These are phyloP conservation scores for Terebella lapidaria DNA, from an alignment of 2,888 invertebrate genomes.

Conservation along the genomic window DNA sequence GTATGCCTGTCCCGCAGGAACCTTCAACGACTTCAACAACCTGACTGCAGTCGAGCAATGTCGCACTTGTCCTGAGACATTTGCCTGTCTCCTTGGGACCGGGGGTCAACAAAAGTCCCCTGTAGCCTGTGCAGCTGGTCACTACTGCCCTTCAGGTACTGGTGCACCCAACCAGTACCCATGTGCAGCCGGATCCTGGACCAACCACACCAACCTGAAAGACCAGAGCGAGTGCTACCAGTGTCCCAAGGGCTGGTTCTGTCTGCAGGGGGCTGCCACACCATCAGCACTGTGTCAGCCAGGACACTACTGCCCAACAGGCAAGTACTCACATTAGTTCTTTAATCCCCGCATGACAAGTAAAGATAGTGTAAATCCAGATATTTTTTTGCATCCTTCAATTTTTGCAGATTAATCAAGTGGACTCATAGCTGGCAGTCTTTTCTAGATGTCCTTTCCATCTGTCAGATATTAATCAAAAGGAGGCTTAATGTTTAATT, in stretches of 20 bases:
- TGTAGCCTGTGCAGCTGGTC: constrained; percentile 39
- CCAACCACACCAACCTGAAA: constrained; percentile 42
- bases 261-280: constrained; percentile 36
- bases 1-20: constrained; percentile 45
- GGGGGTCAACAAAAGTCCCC: constrained; percentile 46
- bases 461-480: too few relatives aligned
- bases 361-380: too few relatives aligned
- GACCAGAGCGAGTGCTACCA: constrained; percentile 36
- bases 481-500: too few relatives aligned
- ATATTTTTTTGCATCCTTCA: too few relatives aligned
- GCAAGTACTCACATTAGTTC: constrained; percentile 4
- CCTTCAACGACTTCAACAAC: constrained; percentile 41
- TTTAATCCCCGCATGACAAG: too few relatives aligned
- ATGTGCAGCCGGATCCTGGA: constrained; percentile 46
- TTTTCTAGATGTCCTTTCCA: neutral
- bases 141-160: constrained; percentile 45
- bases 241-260: constrained; percentile 44
- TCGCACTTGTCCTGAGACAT: constrained; percentile 31
- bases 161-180: constrained; percentile 36
- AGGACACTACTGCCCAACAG: constrained; percentile 46
- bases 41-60: constrained; percentile 43
- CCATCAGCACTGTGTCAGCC: constrained; percentile 37
- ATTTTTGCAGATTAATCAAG: too few relatives aligned
- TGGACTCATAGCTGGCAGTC: too few relatives aligned
- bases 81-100: constrained; percentile 41